A percentile compares a stretch with the other conserved stretches of the same genome.
phyloP scores from a whole-genome alignment of 2,888 invertebrate species.

The Cantharis flavilabris region DNA sequence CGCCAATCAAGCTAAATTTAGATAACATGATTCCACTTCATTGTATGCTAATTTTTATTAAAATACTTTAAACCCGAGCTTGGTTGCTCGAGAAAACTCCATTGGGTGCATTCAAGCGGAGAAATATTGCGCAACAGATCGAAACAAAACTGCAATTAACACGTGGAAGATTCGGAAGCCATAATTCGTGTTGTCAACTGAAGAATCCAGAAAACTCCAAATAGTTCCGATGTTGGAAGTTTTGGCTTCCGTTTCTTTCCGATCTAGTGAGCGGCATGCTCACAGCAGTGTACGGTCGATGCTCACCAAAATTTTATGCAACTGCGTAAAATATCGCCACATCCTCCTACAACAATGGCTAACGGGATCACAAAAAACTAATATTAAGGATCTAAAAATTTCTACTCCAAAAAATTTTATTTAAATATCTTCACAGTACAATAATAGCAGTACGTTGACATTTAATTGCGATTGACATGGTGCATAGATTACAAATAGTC shows the following conservation, averaged over 20 bases:
- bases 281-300: slow-evolving; percentile 6
- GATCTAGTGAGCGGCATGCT: background rate
- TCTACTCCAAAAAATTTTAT: slow-evolving; percentile 13
- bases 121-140: background rate
- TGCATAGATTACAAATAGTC: slow-evolving; percentile 14
- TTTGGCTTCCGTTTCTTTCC: background rate
- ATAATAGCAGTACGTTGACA: slow-evolving; percentile 28
- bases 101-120: background rate
- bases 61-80: background rate
- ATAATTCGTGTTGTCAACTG: background rate
- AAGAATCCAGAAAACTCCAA: background rate
- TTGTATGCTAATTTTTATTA: slow-evolving; percentile 7
- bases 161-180: background rate
- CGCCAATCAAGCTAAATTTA: background rate
- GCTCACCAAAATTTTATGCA: slow-evolving; percentile 7
- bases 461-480: slow-evolving; percentile 20
- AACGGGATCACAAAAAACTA: slow-evolving; percentile 6
- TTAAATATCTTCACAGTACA: slow-evolving; percentile 14
- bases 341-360: slow-evolving; percentile 17
- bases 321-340: slow-evolving; percentile 12
- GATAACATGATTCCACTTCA: background rate
- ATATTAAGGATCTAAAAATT: background rate
- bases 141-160: background rate
- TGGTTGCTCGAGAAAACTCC: background rate
- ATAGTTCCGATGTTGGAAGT: background rate